Evolutionary conservation across 2,888 invertebrate genomes (phyloP).

Genomic region (Amiota minor): DNA sequence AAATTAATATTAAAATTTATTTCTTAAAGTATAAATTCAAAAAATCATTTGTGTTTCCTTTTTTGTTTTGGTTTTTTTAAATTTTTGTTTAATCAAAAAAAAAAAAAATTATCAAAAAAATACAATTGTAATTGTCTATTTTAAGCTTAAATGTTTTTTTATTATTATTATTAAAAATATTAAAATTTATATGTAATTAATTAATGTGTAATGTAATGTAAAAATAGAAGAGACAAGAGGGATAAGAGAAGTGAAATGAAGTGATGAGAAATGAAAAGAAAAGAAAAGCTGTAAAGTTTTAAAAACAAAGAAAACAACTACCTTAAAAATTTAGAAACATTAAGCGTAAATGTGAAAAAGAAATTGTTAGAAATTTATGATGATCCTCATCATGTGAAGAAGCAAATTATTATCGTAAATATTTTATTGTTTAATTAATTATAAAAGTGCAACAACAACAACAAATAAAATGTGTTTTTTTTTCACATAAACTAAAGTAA

Average conservation of each 20-base stretch:
- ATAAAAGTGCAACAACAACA: constrained; percentile 8
- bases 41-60: too few species aligned
- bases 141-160: constrained; percentile 33
- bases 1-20: too few species aligned
- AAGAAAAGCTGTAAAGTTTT: constrained; percentile 36
- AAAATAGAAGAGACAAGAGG: too few species aligned
- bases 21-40: too few species aligned
- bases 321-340: constrained; percentile 19
- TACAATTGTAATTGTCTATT: not conserved
- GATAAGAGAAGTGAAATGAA: not conserved
- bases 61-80: constrained; percentile 23
- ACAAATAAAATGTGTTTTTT: too few species aligned
- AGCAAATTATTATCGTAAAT: too few species aligned
- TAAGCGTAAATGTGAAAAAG: constrained; percentile 14
- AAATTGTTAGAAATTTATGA: not conserved
- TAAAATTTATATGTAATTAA: constrained; percentile 35
- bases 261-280: constrained; percentile 47
- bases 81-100: constrained; percentile 54
- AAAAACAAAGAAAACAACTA: constrained; percentile 38
- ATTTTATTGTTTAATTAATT: constrained; percentile 29
- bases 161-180: constrained; percentile 50
- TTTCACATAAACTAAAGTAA: too few species aligned
- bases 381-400: too few species aligned
- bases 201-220: constrained; percentile 31
- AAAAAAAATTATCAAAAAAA: constrained; percentile 26